Evolutionary conservation across 2,888 invertebrate species (phyloP), one percentile per base, ranked within the genome.

Genomic region (Papilio elwesi): DNA sequence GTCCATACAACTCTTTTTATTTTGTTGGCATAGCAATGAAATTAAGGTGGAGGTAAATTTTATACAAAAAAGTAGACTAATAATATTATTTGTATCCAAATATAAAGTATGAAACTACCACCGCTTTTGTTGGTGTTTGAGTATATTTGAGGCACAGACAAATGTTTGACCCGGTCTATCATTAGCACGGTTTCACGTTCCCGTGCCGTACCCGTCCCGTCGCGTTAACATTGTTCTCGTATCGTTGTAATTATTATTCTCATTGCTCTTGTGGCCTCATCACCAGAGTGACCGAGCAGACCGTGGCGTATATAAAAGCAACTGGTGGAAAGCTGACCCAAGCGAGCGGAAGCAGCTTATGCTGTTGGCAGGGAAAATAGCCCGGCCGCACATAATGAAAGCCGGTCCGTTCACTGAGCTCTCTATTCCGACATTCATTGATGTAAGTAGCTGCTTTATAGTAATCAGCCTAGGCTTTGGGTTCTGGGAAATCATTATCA

Each of bases 11-110:
- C 80, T 90, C 0, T 88, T 91, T 57, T 68, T 91, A 12, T 90
- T 84, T 64, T 91, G 90, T 77, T 91, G 91, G 90, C 90, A 90
- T 70, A 84, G 87, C 66, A 90, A 90, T 67, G 89, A 89, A 76
- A 83, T 90, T 0, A 71, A 81, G 0, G 59, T 81, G 2, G 83
- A 87, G 86, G 90, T 88, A 78, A 74, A 11, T 38, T 57, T 16
- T 7, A 13, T 12, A 36, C 8, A 6, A 57, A 57, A 26, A 11
- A 12, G 26, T 55, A 55, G 11, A 55, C 0, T 26, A 55, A 12
- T 26, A 6, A 36, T 57, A 6, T 49, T 6, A 49, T 26, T 26
- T 26, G 26, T 26, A 26, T 26, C 26, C 26, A 26, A 26, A 26
- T 26, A 26, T 26, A 26, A 26, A 26, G 2, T 1, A 26, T 26